These are phyloP conservation scores for Anagrus nilaparvatae DNA, from an alignment of 1,140 invertebrate species.

Conservation along the genomic window DNA sequence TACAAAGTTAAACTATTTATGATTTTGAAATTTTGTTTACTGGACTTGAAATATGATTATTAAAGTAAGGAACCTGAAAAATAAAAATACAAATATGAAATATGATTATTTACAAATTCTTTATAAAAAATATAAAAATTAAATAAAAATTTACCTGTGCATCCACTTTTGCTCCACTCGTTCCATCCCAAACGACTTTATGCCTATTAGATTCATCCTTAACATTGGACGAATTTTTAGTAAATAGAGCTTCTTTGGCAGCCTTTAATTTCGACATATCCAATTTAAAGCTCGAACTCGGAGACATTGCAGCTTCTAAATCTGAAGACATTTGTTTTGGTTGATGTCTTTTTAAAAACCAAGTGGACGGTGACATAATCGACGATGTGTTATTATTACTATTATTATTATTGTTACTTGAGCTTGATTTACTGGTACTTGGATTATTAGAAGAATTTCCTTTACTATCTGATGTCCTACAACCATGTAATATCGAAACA, in stretches of 20 bases:
- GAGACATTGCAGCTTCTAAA: no score
- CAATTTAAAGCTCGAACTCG: conserved; percentile 31
- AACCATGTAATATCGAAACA: conserved; percentile 56
- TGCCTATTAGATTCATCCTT: conserved; percentile 26
- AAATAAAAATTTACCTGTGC: conserved; percentile 54
- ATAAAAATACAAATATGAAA: no score
- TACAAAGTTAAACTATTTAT: not conserved
- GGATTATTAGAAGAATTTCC: no score
- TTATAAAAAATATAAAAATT: no score
- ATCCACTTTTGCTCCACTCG: conserved; percentile 63
- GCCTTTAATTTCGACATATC: conserved; percentile 34
- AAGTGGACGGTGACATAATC: conserved; percentile 47
- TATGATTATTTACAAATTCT: no score
- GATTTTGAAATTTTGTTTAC: not conserved
- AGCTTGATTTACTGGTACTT: no score
- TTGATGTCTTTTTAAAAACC: conserved; percentile 65
- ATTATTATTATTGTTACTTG: no score
- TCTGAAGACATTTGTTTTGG: no score
- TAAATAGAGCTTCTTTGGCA: conserved; percentile 42
- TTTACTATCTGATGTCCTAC: no score
- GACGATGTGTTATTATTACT: conserved; percentile 1
- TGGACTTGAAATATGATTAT: no score
- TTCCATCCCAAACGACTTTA: conserved; percentile 60
- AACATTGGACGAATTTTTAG: conserved; percentile 30
- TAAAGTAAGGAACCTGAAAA: no score